Evolutionary conservation across 2,797 vertebrate genomes (phyloP), one percentile per base, ranked within the genome.

Genomic region (Myripristis murdjan): DNA sequence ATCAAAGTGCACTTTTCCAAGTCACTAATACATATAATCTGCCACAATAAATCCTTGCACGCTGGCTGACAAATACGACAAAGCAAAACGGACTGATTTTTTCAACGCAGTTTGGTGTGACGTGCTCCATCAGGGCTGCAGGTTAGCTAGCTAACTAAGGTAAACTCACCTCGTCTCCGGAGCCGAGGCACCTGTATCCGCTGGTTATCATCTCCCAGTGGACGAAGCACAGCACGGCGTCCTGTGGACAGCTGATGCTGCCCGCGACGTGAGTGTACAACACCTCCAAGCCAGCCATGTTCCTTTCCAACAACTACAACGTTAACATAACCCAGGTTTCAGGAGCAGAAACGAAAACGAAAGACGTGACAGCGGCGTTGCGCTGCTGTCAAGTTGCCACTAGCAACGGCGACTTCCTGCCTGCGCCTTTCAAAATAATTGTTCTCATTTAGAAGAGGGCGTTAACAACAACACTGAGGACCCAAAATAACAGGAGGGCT

Each of bases 181-280:
- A 80, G 1, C 92, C 91, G 72, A 92, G 26, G 26, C 92, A 92
- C 59, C 79, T 66, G 41, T 70, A 89, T 28, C 94, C 94, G 0
- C 55, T 78, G 57, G 91, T 90, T 33, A 95, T 91, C 58, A 94
- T 75, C 53, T 95, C 94, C 94, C 94, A 95, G 85, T 95, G 95
- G 6, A 94, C 89, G 23, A 95, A 92, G 57, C 92, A 94, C 33
- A 95, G 89, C 1, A 92, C 75, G 2, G 86, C 93, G 73, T 95
- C 95, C 54, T 95, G 92, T 0, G 93, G 79, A 48, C 87, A 89
- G 20, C 43, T 77, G 22, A 95, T 61, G 7, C 70, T 68, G 61
- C 62, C 71, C 4, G 83, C 48, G 0, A 92, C 85, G 12, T 81
- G 86, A 20, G 62, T 75, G 33, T 89, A 95, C 2, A 95, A 35